These are phyloP conservation scores for Phorcus lineatus DNA, from an alignment of 2,888 invertebrate species.

Conservation along the genomic window DNA sequence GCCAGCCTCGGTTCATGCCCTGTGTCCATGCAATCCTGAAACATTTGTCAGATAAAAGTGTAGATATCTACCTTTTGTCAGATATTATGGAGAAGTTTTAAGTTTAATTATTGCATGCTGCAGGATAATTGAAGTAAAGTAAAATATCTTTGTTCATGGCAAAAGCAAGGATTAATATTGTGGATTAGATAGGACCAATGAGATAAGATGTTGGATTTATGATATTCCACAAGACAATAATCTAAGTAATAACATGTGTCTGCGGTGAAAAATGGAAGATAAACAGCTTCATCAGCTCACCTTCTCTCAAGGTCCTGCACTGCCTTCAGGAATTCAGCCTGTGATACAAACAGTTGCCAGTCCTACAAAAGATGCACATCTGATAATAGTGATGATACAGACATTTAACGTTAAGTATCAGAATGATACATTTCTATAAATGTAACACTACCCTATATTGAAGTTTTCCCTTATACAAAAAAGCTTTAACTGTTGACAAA, in stretches of 20 bases:
- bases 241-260: neutral
- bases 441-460: too few relatives aligned
- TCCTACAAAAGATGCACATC: constrained; percentile 72
- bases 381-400: neutral
- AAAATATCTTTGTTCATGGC: too few relatives aligned
- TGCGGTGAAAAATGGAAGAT: neutral
- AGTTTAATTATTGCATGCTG: too few relatives aligned
- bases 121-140: too few relatives aligned
- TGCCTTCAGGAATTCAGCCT: constrained; percentile 85
- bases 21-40: constrained; percentile 63
- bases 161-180: too few relatives aligned
- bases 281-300: constrained; percentile 77
- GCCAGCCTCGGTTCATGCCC: constrained; percentile 64
- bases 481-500: too few relatives aligned
- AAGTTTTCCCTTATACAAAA: too few relatives aligned
- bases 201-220: neutral
- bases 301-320: constrained; percentile 83
- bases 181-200: too few relatives aligned
- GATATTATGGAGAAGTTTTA: too few relatives aligned
- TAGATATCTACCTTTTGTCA: too few relatives aligned
- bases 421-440: too few relatives aligned
- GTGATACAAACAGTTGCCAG: constrained; percentile 90
- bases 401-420: too few relatives aligned
- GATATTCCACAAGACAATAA: neutral
- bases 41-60: neutral